Conservation (phyloP, 2,113 vertebrate species). For the Petrocephalus zakoni region DNA sequence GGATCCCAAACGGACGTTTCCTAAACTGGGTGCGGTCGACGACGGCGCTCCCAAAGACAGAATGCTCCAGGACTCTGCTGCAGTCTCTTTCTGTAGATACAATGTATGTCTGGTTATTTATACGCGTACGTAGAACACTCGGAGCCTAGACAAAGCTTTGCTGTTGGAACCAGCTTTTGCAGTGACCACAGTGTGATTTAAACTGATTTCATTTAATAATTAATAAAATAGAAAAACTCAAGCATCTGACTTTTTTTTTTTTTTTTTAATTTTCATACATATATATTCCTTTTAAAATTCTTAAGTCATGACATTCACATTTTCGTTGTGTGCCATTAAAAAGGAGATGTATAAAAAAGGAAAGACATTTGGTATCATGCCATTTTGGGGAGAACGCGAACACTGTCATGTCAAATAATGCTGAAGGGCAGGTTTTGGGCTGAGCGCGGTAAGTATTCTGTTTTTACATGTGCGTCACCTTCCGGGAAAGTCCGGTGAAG, state of each 20-base stretch:
- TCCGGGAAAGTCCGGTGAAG: too few species aligned
- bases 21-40: not conserved
- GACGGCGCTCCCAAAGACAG: not conserved
- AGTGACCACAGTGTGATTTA: slow-evolving; percentile 14
- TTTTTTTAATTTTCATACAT: slow-evolving; percentile 11
- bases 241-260: not conserved
- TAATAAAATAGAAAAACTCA: slow-evolving; percentile 2
- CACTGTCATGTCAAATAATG: not conserved
- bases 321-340: slow-evolving; percentile 4
- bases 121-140: not conserved
- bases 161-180: slow-evolving; percentile 10
- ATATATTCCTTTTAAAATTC: slow-evolving; percentile 11
- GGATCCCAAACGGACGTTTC: not conserved
- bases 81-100: slow-evolving; percentile 1
- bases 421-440: not conserved
- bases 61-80: not conserved
- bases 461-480: not conserved
- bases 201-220: slow-evolving; percentile 15
- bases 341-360: not conserved
- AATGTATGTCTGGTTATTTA: slow-evolving; percentile 14
- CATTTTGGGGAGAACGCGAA: not conserved
- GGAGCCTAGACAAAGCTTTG: slow-evolving; percentile 7
- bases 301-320: slow-evolving; percentile 10
- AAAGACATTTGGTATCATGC: not conserved
- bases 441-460: not conserved